Evolutionary conservation across 1,140 invertebrate species (phyloP), one percentile per base, ranked within the genome.

Genomic region (Drosophila malerkotliana): DNA sequence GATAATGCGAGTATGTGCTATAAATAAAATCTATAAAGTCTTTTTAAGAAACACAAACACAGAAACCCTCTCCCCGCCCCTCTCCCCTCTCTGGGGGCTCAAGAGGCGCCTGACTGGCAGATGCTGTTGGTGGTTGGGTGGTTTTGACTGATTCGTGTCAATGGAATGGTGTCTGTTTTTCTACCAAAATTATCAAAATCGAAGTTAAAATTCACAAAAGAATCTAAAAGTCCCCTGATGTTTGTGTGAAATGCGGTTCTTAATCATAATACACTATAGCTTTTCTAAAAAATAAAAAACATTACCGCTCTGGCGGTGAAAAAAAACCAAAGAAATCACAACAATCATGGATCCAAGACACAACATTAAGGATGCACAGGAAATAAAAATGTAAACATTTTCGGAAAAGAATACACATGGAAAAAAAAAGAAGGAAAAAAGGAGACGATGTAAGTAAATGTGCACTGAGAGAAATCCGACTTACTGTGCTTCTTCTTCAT

Each of bases 401-500:
- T 21, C 3, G 1, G 1, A 21, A 21, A 2, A 2, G 2, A 21
- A 18, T 15, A 8, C 14, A 47, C 15, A 72, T 52, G 49, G n/a
- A 68, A 66, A 68, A 59, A 79, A 79, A 77, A 66, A 44, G 54
- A 73, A 67, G 47, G 41, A 49, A 75, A 77, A 74, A 47, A 28
- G 54, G 47, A 24, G 53, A 62, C 55, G 58, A 72, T 80, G 59
- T 82, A 73, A 82, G 72, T 84, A 77, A 63, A n/a, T 66, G 74
- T 72, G 67, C 67, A 47, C 53, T 56, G 45, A 48, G 48, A 55
- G 51, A 53, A 61, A 68, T 56, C 57, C 81, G 91, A 96, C 96
- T 97, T 94, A 98, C 97, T 98, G 93, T 98, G 96, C 92, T 96
- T 96, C 92, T 97, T 98, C 92, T 98, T 98, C 0, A 96, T 94